These are phyloP conservation scores for Pseudomyrmex concolor DNA, from an alignment of 1,140 invertebrate genomes.

Conservation along the genomic window DNA sequence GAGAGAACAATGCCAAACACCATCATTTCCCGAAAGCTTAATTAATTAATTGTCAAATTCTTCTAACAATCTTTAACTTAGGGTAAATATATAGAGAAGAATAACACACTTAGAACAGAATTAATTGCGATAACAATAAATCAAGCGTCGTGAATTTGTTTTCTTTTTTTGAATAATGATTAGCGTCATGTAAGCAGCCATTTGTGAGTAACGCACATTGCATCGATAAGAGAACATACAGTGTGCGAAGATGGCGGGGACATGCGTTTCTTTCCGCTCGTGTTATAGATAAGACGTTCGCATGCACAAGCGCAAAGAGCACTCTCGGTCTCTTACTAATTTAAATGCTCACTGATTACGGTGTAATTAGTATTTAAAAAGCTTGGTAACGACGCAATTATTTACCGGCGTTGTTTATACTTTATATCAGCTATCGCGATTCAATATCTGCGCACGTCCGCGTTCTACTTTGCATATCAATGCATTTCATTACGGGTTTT, in stretches of 20 bases:
- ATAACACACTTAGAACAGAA: too few species aligned
- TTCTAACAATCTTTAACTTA: too few species aligned
- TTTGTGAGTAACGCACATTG: too few species aligned
- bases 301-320: neutral
- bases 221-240: neutral
- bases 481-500: slow-evolving; percentile 50
- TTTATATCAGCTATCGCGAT: slow-evolving; percentile 10
- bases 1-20: neutral
- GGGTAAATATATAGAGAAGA: too few species aligned
- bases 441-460: slow-evolving; percentile 25
- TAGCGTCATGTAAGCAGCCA: too few species aligned
- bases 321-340: slow-evolving; percentile 1
- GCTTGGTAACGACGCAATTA: slow-evolving; percentile 36
- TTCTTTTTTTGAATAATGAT: neutral
- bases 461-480: slow-evolving; percentile 50
- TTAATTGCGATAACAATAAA: neutral
- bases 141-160: neutral
- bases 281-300: slow-evolving; percentile 38
- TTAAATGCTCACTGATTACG: slow-evolving; percentile 45
- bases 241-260: neutral
- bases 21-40: neutral
- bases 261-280: slow-evolving; percentile 16
- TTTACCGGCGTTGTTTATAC: slow-evolving; percentile 22
- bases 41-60: neutral
- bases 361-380: slow-evolving; percentile 55